Conservation (phyloP, 2,113 vertebrate species). For the Callorhinus ursinus region DNA sequence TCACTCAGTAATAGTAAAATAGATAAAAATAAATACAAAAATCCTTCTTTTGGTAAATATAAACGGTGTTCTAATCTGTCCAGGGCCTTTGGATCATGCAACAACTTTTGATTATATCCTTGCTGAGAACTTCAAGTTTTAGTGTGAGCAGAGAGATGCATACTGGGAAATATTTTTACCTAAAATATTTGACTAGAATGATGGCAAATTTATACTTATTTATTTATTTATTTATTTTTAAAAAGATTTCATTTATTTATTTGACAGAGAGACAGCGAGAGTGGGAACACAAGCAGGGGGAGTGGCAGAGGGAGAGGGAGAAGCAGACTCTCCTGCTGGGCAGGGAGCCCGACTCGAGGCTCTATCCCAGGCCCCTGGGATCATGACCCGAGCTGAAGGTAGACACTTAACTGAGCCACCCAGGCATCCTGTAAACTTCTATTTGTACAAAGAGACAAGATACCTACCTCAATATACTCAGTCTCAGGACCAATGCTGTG, state of each 20-base stretch:
- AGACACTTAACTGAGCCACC: background rate
- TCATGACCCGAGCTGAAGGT: no score
- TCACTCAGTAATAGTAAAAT: background rate
- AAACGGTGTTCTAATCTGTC: background rate
- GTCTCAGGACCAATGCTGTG: background rate
- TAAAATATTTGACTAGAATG: slow-evolving; percentile 25
- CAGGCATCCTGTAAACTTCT: background rate
- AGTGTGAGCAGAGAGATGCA: background rate
- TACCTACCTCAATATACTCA: background rate
- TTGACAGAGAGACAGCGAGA: no score
- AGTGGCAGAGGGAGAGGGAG: no score
- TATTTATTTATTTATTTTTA: no score
- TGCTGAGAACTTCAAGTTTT: background rate
- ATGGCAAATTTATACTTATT: background rate
- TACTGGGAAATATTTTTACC: background rate
- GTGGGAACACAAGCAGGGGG: no score
- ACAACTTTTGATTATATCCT: background rate
- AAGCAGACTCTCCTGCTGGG: no score
- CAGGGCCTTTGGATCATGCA: background rate
- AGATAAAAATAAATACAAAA: background rate
- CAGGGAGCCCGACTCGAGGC: no score
- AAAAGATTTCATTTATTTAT: no score
- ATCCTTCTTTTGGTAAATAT: background rate
- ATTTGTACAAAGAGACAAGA: background rate
- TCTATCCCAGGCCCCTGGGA: no score